phyloP scores from a whole-genome alignment of 2,888 invertebrate genomes.

The Venusia cambrica region DNA sequence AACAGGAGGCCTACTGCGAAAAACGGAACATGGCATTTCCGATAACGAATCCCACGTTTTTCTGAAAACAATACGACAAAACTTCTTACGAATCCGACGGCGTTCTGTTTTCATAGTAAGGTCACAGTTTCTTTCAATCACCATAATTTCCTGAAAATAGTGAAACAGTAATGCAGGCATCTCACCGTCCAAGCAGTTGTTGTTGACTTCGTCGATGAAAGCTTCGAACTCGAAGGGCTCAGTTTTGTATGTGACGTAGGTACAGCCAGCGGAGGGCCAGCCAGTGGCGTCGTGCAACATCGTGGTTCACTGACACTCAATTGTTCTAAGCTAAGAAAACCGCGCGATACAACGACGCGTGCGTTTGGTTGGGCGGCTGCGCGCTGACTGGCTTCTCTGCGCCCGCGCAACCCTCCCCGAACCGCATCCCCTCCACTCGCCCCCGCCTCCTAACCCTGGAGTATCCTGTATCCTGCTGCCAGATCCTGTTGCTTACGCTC shows the following conservation, averaged over 20 bases:
- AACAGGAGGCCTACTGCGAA: too few relatives aligned
- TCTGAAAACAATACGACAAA: too few relatives aligned
- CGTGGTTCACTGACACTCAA: conserved; percentile 24
- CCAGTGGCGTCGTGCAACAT: conserved; percentile 73
- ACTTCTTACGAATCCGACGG: too few relatives aligned
- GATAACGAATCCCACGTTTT: too few relatives aligned
- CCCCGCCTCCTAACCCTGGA: conserved; percentile 8
- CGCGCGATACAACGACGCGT: conserved; percentile 7
- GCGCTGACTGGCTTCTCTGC: conserved; percentile 33
- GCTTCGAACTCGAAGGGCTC: conserved; percentile 62
- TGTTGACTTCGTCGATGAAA: conserved; percentile 66
- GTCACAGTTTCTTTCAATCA: too few relatives aligned
- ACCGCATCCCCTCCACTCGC: conserved; percentile 12
- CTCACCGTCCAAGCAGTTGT: conserved; percentile 56
- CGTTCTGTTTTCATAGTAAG: too few relatives aligned
- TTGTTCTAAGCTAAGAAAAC: neutral
- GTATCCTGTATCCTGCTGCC: conserved; percentile 11
- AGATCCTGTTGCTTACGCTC: too few relatives aligned
- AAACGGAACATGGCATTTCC: too few relatives aligned
- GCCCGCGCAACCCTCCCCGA: conserved; percentile 30
- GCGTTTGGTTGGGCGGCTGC: conserved; percentile 27
- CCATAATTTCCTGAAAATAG: too few relatives aligned
- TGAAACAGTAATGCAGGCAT: too few relatives aligned
- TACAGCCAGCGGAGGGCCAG: conserved; percentile 48
- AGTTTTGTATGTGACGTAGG: conserved; percentile 40